These are phyloP conservation scores for Sturnira hondurensis DNA, from an alignment of 2,113 vertebrate genomes.

Conservation along the genomic window DNA sequence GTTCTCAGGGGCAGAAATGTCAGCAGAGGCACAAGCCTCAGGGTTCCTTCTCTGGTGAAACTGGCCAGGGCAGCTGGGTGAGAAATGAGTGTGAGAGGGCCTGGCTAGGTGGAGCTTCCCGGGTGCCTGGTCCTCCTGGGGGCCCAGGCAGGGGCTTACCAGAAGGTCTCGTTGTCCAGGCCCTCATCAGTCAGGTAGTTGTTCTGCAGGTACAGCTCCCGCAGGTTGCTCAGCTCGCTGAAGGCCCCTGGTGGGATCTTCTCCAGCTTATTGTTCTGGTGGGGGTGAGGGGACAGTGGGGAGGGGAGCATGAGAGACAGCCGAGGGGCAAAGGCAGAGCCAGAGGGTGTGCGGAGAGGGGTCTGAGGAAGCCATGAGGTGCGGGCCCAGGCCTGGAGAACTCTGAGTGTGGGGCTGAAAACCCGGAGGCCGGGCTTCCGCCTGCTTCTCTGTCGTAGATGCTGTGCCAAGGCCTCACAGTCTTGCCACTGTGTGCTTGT, in stretches of 20 bases:
- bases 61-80: background rate
- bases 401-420: no score
- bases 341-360: background rate
- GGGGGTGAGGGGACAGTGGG: background rate
- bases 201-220: slow-evolving; percentile 96
- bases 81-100: no score
- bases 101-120: background rate
- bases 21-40: background rate
- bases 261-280: slow-evolving; percentile 94
- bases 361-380: background rate
- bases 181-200: slow-evolving; percentile 93
- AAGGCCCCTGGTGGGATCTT: slow-evolving; percentile 94
- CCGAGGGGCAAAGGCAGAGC: background rate
- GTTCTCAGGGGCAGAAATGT: background rate
- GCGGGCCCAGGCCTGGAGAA: background rate
- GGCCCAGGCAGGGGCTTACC: slow-evolving; percentile 78
- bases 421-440: background rate
- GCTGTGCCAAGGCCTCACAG: background rate
- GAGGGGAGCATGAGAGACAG: background rate
- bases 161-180: slow-evolving; percentile 95
- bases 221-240: slow-evolving; percentile 86
- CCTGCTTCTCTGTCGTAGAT: background rate
- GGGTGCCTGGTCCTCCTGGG: accelerated
- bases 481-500: accelerated
- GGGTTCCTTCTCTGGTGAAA: background rate